Conservation (phyloP, 2,797 vertebrate genomes). For the Pipistrellus pygmaeus region DNA sequence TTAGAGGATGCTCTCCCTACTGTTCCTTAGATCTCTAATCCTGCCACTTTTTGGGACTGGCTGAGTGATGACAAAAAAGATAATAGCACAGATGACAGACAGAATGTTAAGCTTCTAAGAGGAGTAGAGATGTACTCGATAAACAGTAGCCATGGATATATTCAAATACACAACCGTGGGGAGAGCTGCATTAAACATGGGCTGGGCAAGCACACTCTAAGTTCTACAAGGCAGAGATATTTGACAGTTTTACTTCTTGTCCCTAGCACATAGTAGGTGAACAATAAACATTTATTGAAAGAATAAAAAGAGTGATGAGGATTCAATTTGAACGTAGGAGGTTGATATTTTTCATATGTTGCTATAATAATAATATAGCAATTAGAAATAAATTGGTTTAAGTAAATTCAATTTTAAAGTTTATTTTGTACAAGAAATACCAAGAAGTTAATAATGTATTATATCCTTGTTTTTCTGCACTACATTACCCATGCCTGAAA, state of each 20-base stretch:
- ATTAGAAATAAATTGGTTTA: slow-evolving; percentile 63
- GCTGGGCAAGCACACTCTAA: background rate
- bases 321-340: background rate
- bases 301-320: background rate
- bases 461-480: slow-evolving; percentile 61
- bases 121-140: background rate
- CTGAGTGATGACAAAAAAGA: background rate
- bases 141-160: background rate
- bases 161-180: fast-evolving
- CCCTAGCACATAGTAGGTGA: slow-evolving; percentile 1
- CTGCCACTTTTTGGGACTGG: background rate
- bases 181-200: background rate
- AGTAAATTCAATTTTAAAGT: slow-evolving; percentile 63
- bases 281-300: background rate
- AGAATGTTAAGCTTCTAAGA: background rate
- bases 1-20: background rate
- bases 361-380: slow-evolving; percentile 28
- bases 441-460: slow-evolving; percentile 72
- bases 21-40: background rate
- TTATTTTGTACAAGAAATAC: slow-evolving; percentile 65
- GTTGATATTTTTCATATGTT: slow-evolving; percentile 53
- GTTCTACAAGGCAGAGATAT: background rate
- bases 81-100: background rate
- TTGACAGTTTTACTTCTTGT: background rate
- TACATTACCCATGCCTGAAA: slow-evolving; percentile 67